A percentile compares a stretch with the other conserved stretches of the same genome.
These are phyloP conservation scores for Arenaria interpres DNA, from an alignment of 2,113 vertebrate genomes.

Conservation along the genomic window DNA sequence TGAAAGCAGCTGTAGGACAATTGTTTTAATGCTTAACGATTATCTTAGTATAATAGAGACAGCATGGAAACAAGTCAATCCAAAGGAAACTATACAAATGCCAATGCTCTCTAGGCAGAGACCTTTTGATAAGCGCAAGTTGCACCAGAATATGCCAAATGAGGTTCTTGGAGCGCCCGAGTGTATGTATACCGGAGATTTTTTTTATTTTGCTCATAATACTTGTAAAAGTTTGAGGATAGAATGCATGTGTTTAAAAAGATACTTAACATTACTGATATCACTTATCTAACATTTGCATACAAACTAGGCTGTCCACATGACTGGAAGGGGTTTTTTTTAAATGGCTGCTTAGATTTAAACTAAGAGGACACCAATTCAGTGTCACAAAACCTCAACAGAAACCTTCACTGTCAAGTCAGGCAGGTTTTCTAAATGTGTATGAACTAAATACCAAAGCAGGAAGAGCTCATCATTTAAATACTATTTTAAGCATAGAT, in stretches of 20 bases:
- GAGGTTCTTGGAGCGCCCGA: neutral
- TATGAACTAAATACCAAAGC: neutral
- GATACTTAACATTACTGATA: neutral
- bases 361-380: neutral
- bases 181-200: neutral
- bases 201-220: neutral
- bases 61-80: neutral
- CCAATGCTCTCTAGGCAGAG: neutral
- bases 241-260: accelerated
- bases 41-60: neutral
- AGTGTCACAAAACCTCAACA: neutral
- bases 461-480: neutral
- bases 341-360: neutral
- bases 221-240: neutral
- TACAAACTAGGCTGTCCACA: neutral
- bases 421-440: neutral
- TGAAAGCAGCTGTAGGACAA: neutral
- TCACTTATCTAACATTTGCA: accelerated
- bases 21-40: neutral
- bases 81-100: neutral
- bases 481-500: constrained; percentile 41
- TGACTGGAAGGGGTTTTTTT: neutral
- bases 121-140: neutral
- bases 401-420: neutral
- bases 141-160: neutral